Conservation (phyloP, 2,113 vertebrate species). For the Zapus hudsonius region DNA sequence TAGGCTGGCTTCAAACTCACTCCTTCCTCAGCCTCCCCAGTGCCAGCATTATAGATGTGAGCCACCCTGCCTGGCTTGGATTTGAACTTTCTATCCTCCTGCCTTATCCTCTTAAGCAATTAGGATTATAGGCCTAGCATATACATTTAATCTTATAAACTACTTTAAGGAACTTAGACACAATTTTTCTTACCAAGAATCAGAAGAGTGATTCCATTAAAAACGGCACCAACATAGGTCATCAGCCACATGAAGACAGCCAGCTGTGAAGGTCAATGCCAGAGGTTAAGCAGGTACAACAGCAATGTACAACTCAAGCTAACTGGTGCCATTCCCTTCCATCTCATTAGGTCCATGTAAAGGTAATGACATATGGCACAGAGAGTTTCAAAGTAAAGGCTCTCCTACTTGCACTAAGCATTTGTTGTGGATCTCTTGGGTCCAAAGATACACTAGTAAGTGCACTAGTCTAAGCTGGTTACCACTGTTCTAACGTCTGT, state of each 20-base stretch:
- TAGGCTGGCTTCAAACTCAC: too few relatives aligned
- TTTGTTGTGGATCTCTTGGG: neutral
- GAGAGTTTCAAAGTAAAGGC: neutral
- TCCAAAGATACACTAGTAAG: neutral
- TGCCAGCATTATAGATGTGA: neutral
- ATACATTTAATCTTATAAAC: neutral
- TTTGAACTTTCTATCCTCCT: neutral
- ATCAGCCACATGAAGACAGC: constrained; percentile 95
- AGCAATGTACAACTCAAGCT: neutral
- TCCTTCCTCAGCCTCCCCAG: neutral
- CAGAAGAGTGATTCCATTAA: constrained; percentile 95
- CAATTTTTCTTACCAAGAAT: constrained; percentile 90
- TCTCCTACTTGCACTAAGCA: neutral
- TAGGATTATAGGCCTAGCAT: neutral
- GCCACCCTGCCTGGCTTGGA: neutral
- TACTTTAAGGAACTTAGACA: neutral
- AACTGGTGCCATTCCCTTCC: neutral
- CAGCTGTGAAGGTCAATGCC: constrained; percentile 84
- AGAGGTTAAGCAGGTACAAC: constrained; percentile 36
- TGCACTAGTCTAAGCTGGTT: neutral
- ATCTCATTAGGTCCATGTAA: neutral
- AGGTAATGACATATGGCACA: neutral
- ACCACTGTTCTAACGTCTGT: neutral
- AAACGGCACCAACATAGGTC: constrained; percentile 94
- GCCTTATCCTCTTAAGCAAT: neutral